Evolutionary conservation across 2,888 invertebrate species (phyloP).

Genomic region (Prenolepis imparis): DNA sequence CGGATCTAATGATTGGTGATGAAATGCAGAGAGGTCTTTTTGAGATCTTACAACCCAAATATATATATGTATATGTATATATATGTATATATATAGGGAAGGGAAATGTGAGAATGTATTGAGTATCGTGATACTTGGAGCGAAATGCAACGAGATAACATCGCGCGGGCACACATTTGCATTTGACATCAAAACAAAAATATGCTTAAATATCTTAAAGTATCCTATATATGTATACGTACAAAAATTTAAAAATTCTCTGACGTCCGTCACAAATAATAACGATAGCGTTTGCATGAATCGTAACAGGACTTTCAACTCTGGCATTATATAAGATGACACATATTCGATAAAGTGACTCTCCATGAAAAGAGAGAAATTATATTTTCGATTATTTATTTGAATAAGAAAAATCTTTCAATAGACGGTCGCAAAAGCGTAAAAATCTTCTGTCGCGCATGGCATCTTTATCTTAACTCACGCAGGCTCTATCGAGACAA

Average conservation of each 20-base stretch:
- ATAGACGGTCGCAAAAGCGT: constrained; percentile 57
- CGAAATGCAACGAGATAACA: constrained; percentile 36
- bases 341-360: not conserved
- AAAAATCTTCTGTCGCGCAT: constrained; percentile 14
- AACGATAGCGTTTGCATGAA: constrained; percentile 19
- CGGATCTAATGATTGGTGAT: not conserved
- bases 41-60: constrained; percentile 21
- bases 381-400: constrained; percentile 2
- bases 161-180: constrained; percentile 30
- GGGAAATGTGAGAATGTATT: constrained; percentile 3
- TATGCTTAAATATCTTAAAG: constrained; percentile 9
- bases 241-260: constrained; percentile 4
- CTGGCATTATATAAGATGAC: not conserved
- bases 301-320: constrained; percentile 1
- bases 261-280: constrained; percentile 16
- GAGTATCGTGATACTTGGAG: constrained; percentile 19
- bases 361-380: not conserved
- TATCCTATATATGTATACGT: not conserved
- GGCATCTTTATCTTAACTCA: constrained; percentile 9
- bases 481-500: constrained; percentile 8
- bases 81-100: not conserved
- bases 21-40: constrained; percentile 35
- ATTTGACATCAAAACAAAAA: constrained; percentile 33
- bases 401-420: no score
- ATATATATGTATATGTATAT: not conserved